Base-by-base conservation (phyloP, 1,140 invertebrate species). In the Plutomurus gul region DNA sequence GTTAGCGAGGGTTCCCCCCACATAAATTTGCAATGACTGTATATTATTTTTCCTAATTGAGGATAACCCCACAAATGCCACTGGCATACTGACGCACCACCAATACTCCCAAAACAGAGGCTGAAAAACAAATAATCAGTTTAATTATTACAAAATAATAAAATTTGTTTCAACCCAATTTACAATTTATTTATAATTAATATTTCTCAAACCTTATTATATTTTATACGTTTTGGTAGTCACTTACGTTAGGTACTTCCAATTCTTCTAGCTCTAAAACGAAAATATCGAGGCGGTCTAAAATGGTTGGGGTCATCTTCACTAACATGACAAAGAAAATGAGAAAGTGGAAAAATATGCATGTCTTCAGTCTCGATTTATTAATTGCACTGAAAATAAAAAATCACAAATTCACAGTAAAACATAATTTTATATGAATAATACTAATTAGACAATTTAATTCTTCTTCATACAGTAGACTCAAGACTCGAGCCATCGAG, bases 91-190 rank as follows among this genome's bases (percentile, higher is more conserved):
- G 4, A 91, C 87, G 82, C 94, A 92, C 96, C 96, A 99, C 81
- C 95, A 90, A 86, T 96, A 98, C 88, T 99, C 96, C 96, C 96
- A 99, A 87, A 91, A 90, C 33, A 94, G 86, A 30, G 95, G 94
- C 91, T 94, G 85, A 78, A 88, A 89, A 81, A 84, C 77, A 83
- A 82, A 78, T 82, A n/a, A n/a, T n/a, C n/a, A n/a, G n/a, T 60
- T 72, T 37, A 18, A 78, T 18, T 11, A 74, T 74, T 74, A 33
- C 11, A 30, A 36, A 75, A 10, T n/a, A 49, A 49, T 1, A 7
- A 16, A n/a, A 49, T 49, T 49, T 3, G 6, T 49, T n/a, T n/a
- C n/a, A n/a, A n/a, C n/a, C n/a, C n/a, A n/a, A n/a, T n/a, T n/a
- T n/a, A n/a, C n/a, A n/a, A n/a, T n/a, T n/a, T n/a, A n/a, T n/a